Evolutionary conservation across 2,113 vertebrate species (phyloP).

Genomic region (Spilogale gracilis): DNA sequence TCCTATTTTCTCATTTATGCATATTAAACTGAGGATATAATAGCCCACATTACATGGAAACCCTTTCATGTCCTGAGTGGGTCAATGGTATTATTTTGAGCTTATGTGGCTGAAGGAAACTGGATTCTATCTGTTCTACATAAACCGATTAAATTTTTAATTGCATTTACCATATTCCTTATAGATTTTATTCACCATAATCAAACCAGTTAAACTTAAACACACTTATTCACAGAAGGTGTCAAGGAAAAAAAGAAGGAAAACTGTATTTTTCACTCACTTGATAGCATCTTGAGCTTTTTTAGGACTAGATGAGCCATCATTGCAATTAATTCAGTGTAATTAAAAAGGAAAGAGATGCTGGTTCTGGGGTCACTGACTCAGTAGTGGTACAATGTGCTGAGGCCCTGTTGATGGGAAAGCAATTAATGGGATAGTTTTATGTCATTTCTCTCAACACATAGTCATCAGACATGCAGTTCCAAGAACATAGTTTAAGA

Average conservation of each 20-base stretch:
- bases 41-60: not conserved
- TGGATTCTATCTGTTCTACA: slow-evolving; percentile 67
- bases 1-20: slow-evolving; percentile 70
- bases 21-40: slow-evolving; percentile 38
- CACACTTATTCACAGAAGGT: slow-evolving; percentile 52
- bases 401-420: slow-evolving; percentile 7
- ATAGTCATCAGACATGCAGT: not conserved
- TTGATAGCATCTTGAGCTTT: slow-evolving; percentile 63
- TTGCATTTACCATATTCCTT: slow-evolving; percentile 69
- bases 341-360: slow-evolving; percentile 75
- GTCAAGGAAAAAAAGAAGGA: slow-evolving; percentile 34
- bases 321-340: slow-evolving; percentile 74
- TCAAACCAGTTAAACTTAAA: slow-evolving; percentile 66
- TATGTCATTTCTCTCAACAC: slow-evolving; percentile 64
- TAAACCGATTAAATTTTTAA: slow-evolving; percentile 77
- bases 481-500: not conserved
- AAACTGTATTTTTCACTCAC: slow-evolving; percentile 75
- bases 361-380: slow-evolving; percentile 66
- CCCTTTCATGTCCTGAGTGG: not conserved
- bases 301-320: slow-evolving; percentile 69
- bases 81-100: slow-evolving; percentile 54
- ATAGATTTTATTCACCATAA: slow-evolving; percentile 74
- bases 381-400: not conserved
- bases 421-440: slow-evolving; percentile 71
- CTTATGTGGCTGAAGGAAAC: slow-evolving; percentile 53